Percentiles rank a stretch among this genome's conserved stretches.
Conservation (phyloP, 2,888 invertebrate species). For the Dolichomitus sp. region DNA sequence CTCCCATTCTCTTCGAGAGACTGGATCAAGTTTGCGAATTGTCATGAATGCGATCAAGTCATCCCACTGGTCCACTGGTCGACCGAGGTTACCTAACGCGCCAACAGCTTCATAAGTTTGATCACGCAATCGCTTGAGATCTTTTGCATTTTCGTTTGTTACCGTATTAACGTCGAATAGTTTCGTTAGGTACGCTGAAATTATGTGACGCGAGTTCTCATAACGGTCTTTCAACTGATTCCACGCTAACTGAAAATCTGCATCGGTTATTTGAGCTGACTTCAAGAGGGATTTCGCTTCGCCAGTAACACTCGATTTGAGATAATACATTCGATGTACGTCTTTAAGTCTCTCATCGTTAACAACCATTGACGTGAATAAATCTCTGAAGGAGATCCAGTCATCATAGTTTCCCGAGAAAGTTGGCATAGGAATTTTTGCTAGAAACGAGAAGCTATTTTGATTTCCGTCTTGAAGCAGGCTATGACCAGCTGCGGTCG, state of each 20-base stretch:
- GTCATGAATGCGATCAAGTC: constrained; percentile 60
- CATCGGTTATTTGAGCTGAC: constrained; percentile 39
- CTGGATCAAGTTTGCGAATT: constrained; percentile 52
- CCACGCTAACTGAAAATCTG: constrained; percentile 59
- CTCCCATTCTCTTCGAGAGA: constrained; percentile 63
- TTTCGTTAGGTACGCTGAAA: constrained; percentile 45
- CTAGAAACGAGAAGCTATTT: neutral
- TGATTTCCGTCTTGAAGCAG: constrained; percentile 18
- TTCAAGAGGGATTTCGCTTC: constrained; percentile 49
- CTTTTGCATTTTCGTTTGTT: constrained; percentile 31
- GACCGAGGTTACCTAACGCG: constrained; percentile 40
- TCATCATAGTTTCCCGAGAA: constrained; percentile 54
- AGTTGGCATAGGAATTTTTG: constrained; percentile 20
- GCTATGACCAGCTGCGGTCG: neutral
- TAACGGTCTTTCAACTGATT: constrained; percentile 47
- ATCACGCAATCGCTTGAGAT: constrained; percentile 55
- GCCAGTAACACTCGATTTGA: constrained; percentile 34
- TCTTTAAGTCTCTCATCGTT: constrained; percentile 13
- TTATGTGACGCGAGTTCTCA: constrained; percentile 47
- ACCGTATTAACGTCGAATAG: constrained; percentile 43
- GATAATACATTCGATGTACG: constrained; percentile 33
- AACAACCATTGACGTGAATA: constrained; percentile 43
- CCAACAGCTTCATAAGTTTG: constrained; percentile 28
- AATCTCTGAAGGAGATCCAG: constrained; percentile 58
- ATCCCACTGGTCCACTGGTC: constrained; percentile 56